Evolutionary conservation across 2,888 invertebrate genomes (phyloP).

Genomic region (Cataglyphis albicans): DNA sequence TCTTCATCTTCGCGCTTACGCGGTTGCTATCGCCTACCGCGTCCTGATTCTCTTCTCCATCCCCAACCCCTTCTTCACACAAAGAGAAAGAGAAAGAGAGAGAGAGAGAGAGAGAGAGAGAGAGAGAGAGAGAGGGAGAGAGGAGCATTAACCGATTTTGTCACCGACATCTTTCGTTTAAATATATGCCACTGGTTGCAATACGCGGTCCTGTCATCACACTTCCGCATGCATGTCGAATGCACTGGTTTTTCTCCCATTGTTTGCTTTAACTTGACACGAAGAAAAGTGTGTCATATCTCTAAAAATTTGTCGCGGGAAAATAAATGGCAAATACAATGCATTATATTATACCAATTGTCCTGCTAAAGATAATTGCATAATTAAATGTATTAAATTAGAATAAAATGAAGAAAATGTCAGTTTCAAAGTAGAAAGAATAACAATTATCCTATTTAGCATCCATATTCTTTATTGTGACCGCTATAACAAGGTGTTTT

Average conservation of each 20-base stretch:
- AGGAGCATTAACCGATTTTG: constrained; percentile 37
- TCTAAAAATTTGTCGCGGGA: not conserved
- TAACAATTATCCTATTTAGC: not conserved
- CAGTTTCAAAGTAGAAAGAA: not conserved
- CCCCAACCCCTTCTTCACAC: not conserved
- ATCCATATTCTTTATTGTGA: not conserved
- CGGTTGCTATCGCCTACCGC: constrained; percentile 68
- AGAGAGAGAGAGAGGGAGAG: constrained; percentile 41
- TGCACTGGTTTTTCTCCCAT: constrained; percentile 12
- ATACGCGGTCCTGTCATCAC: not conserved
- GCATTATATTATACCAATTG: not conserved
- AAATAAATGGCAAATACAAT: not conserved
- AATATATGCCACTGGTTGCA: not conserved
- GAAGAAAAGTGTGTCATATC: not conserved
- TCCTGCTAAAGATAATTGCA: not conserved
- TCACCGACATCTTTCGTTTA: not conserved
- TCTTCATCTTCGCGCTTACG: constrained; percentile 85
- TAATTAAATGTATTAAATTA: not conserved
- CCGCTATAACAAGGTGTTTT: not conserved
- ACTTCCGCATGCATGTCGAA: not conserved
- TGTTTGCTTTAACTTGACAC: constrained; percentile 13
- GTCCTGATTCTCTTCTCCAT: constrained; percentile 60
- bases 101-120: not conserved
- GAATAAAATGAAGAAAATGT: not conserved
- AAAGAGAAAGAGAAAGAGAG: constrained; percentile 32